phyloP scores from a whole-genome alignment of 2,888 invertebrate genomes.

The Tricholauxania praeusta region DNA sequence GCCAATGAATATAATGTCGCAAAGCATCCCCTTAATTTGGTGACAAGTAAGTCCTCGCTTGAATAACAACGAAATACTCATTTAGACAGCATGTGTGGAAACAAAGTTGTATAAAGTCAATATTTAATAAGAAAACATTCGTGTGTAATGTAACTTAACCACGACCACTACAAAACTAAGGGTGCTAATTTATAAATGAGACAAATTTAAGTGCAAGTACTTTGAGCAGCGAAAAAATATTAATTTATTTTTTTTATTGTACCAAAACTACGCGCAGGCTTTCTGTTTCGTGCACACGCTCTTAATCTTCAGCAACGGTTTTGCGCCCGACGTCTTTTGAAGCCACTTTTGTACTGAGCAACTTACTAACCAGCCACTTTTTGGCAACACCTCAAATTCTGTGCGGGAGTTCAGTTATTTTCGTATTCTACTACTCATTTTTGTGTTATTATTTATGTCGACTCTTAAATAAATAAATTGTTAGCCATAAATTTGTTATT shows the following conservation, averaged over 20 bases:
- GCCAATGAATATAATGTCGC: too few relatives aligned
- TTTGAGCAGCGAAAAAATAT: not conserved
- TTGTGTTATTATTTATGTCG: too few relatives aligned
- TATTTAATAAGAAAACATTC: not conserved
- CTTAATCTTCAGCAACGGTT: not conserved
- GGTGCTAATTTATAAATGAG: not conserved
- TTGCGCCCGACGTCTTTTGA: conserved; percentile 16
- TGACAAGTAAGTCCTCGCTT: too few relatives aligned
- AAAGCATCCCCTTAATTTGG: too few relatives aligned
- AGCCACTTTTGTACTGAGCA: conserved; percentile 34
- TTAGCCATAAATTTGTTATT: too few relatives aligned
- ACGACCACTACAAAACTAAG: not conserved
- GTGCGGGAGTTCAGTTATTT: not conserved
- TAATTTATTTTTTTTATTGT: not conserved
- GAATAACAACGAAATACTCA: too few relatives aligned
- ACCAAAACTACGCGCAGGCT: conserved; percentile 19
- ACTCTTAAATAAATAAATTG: too few relatives aligned
- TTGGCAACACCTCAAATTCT: conserved; percentile 25
- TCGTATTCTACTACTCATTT: not conserved
- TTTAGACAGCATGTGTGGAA: not conserved
- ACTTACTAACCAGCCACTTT: conserved; percentile 11
- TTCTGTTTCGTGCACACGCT: not conserved
- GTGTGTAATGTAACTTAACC: not conserved
- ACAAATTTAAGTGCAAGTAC: not conserved
- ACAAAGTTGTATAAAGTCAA: not conserved